Evolutionary conservation across 1,140 invertebrate species (phyloP).

Genomic region (Diplogasteroides magnus): DNA sequence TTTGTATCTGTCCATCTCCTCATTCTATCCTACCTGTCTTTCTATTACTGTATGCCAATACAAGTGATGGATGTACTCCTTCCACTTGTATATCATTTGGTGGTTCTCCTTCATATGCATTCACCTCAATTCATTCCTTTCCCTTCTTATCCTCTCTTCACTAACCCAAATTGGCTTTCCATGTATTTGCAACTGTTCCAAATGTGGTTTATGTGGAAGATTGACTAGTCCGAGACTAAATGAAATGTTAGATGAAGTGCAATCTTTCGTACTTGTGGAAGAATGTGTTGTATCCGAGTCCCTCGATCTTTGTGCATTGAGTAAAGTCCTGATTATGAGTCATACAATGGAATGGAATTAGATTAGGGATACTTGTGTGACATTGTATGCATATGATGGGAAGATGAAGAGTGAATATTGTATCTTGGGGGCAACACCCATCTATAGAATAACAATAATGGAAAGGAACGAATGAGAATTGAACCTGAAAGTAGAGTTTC

Average conservation of each 20-base stretch:
- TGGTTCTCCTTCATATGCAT: constrained; percentile 15
- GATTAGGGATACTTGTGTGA: neutral
- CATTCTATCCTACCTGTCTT: neutral
- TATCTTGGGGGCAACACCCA: neutral
- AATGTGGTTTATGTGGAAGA: neutral
- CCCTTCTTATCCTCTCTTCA: no score
- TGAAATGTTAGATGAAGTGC: neutral
- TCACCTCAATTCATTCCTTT: no score
- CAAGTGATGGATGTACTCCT: constrained; percentile 11
- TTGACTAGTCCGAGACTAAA: neutral
- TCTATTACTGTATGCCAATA: neutral
- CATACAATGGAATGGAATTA: neutral
- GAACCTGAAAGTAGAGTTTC: neutral
- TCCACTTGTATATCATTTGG: constrained; percentile 2
- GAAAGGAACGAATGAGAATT: neutral
- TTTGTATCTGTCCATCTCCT: neutral
- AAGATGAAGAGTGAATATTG: neutral
- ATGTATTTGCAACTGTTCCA: neutral
- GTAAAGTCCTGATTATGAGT: neutral
- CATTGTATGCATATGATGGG: neutral
- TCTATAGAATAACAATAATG: neutral
- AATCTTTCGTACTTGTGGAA: neutral
- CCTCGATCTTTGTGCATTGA: neutral
- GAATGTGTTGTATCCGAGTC: neutral
- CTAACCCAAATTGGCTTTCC: no score